Evolutionary conservation across 2,113 vertebrate genomes (phyloP), one percentile per base, ranked within the genome.

Genomic region (Manacus vitellinus): DNA sequence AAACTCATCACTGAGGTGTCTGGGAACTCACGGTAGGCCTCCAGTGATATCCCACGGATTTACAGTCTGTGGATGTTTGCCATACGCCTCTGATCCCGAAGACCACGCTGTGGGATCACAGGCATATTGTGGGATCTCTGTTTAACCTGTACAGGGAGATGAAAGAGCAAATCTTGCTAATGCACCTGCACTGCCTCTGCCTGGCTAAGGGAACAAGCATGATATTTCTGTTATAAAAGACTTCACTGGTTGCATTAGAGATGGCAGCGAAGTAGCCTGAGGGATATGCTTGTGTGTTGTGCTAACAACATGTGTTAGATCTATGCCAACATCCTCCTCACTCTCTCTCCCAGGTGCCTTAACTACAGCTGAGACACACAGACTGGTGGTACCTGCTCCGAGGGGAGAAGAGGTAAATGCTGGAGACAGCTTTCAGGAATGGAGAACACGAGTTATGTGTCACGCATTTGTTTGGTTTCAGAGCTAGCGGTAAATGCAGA

Each of bases 231-330:
- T 75, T 87, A 58, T 18, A 72, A 81, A 63, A 91, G 92, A 47
- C 80, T 89, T 75, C 1, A 2, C 81, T 33, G 54, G 65, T 78
- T 61, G 86, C 31, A 3, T 91, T 91, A 85, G 92, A 82, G 81
- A 85, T 58, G 70, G 76, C 83, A 92, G 88, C 1, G 8, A 89
- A 87, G 86, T 72, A 96, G 93, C 89, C 95, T 95, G 91, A 95
- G 96, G 94, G 96, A 90, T 78, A 46, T 24, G 74, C 47, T 85
- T 30, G 86, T 92, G 92, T 92, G 52, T 84, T 75, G 86, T 91
- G 56, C 83, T 95, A 94, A 85, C 95, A 95, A 76, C 87, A 89
- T 74, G 70, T 51, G 86, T 79, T 95, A 96, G 41, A 87, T 94
- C 85, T 92, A 27, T 33, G 88, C 75, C 95, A 95, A 76, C 66